Base-by-base conservation (phyloP, 2,797 vertebrate genomes). In the Enteromius argenteus region DNA sequence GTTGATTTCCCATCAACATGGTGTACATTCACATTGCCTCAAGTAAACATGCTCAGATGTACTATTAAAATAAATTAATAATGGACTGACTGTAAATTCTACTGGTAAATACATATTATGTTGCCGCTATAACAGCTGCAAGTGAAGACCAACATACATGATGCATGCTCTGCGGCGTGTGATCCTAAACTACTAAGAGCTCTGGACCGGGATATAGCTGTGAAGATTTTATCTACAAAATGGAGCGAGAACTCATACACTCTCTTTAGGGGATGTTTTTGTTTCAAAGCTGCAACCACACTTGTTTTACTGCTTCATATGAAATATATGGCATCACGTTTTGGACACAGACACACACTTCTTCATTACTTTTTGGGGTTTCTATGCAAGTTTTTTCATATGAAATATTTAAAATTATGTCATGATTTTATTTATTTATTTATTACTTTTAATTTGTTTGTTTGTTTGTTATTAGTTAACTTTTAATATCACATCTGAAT, bases 201-300 rank as follows among this genome's bases (percentile, higher is more conserved):
- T 37, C 49, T 8, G 11, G 19, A 35, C 17, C 3, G 19, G 49
- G 11, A 23, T 56, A 56, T 15, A 75, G 11, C 30, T 23, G 49
- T 56, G 35, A 13, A 75, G 72, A 75, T 53, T 37, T 37, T 35
- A 53, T 75, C 49, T n/a, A 35, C 49, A 75, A 51, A 37, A 75
- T 56, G 32, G 21, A 75, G 14, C 8, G 30, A 74, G 32, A 75
- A 60, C n/a, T 60, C 21, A 42, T 42, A 23, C 74, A 30, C 53
- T 37, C 0, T 56, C 1, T 75, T 56, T 37, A 32, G 49, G 32
- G 19, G 19, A 75, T 39, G 4, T 58, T 76, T 39, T 58, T 39
- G 23, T 76, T 76, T 17, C 58, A 39, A 58, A 58, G 21, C 74
- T 76, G 21, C 8, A 23, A 10, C 6, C 35, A 60, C 35, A 27